phyloP scores from a whole-genome alignment of 2,888 invertebrate genomes.

The Scaeva pyrastri region DNA sequence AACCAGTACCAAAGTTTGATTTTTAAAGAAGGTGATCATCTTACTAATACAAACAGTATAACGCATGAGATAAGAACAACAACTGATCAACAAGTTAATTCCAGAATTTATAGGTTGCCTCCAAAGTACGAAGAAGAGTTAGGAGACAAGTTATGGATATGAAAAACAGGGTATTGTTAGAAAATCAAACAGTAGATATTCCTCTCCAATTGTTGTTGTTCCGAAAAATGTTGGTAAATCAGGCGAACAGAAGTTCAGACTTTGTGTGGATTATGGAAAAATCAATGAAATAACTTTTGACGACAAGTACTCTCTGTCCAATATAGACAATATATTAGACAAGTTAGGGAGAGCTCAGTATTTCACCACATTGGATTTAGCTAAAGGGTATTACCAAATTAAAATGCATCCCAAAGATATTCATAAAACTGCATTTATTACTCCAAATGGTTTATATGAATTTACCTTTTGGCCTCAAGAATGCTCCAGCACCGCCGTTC shows the following conservation, averaged over 20 bases:
- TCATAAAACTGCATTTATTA: too few species aligned
- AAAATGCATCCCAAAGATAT: too few species aligned
- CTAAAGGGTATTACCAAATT: too few species aligned
- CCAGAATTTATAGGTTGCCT: neutral
- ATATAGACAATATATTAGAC: conserved; percentile 37
- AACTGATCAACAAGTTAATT: neutral
- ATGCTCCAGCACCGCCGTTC: conserved; percentile 38
- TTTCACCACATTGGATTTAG: conserved; percentile 25
- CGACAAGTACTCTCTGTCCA: conserved; percentile 27
- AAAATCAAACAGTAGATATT: conserved; percentile 26
- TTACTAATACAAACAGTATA: neutral
- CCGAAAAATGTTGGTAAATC: conserved; percentile 27
- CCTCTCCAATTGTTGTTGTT: conserved; percentile 27
- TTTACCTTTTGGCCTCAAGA: conserved; percentile 47
- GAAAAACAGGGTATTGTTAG: conserved; percentile 36
- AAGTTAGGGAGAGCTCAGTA: conserved; percentile 28
- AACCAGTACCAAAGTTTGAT: conserved; percentile 32
- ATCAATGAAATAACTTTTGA: conserved; percentile 11
- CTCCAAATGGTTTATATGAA: conserved; percentile 29
- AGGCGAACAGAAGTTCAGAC: conserved; percentile 17
- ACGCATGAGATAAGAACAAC: neutral
- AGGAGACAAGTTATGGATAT: conserved; percentile 15
- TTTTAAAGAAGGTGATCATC: conserved; percentile 4
- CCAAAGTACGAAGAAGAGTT: conserved; percentile 19
- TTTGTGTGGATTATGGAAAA: neutral